Base-by-base conservation (phyloP, 1,140 invertebrate genomes). In the Bemisia tabaci region DNA sequence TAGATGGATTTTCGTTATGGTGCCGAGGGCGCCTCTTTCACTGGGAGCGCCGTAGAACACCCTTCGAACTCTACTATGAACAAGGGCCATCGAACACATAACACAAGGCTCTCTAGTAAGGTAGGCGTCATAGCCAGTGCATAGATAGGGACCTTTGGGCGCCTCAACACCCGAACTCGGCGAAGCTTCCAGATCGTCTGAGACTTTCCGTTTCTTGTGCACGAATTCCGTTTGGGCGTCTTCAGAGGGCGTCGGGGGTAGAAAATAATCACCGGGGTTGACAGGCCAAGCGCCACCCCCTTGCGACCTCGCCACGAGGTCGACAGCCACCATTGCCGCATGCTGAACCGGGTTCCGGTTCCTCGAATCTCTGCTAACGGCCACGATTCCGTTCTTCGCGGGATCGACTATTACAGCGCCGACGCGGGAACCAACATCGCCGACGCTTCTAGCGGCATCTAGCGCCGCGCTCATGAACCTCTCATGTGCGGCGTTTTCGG, bases 61-160 rank as follows among this genome's bases (percentile, higher is more conserved):
- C 70, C 89, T 81, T 26, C 84, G 84, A 0, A 86, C 85, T 70
- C 95, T 79, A 26, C 91, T 92, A 78, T 97, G 95, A 0, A 97
- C 82, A 61, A 97, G 77, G 0, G 90, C 94, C 95, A 97, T 97
- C 0, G 91, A 82, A 79, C 95, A 97, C 85, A 97, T 92, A 1
- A 91, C 74, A 78, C 95, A 98, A 0, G 95, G 95, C 75, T 97
- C 95, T 66, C 81, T 81, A 1, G 87, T 84, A 17, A 92, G 74
- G 75, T 94, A 97, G 1, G 91, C 75, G 79, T 94, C 89, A 78
- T 92, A 95, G 12, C 88, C 88, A 0, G 93, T 96, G 77, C 93
- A 95, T 5, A 97, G 78, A 76, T 97, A 97, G 0, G 87, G 85
- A 1, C 83, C 83, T 39, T 58, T 65, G n/a, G n/a, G n/a, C n/a